Conservation (phyloP, 2,113 vertebrate genomes). For the Monarcha castaneiventris region DNA sequence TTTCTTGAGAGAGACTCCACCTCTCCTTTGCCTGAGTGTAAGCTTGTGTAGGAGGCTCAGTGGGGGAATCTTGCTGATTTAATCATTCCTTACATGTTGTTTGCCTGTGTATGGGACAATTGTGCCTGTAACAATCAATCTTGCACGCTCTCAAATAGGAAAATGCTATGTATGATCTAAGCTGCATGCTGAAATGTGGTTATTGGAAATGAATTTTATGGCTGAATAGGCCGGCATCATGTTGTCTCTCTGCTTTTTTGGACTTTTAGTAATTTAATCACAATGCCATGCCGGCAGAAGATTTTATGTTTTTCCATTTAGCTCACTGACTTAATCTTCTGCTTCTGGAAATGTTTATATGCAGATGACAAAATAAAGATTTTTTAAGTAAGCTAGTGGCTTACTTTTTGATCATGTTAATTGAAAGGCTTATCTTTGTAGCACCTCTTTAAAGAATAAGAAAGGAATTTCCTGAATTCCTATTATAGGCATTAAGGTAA, state of each 20-base stretch:
- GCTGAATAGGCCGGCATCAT: neutral
- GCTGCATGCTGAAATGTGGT: conserved; percentile 35
- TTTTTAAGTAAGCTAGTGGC: neutral
- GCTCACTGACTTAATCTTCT: neutral
- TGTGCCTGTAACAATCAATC: conserved; percentile 34
- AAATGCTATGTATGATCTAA: neutral
- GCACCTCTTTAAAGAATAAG: neutral
- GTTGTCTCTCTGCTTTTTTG: conserved; percentile 18
- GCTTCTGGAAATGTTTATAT: conserved; percentile 43
- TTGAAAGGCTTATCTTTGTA: neutral
- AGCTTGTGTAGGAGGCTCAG: conserved; percentile 20
- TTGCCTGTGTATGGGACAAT: conserved; percentile 6
- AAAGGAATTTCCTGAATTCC: neutral
- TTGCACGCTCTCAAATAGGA: conserved; percentile 29
- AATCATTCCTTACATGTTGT: conserved; percentile 40
- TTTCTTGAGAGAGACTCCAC: conserved; percentile 1
- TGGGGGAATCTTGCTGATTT: conserved; percentile 14
- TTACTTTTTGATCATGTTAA: neutral
- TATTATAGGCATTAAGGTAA: neutral
- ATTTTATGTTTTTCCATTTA: conserved; percentile 23
- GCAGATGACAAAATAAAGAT: conserved; percentile 24
- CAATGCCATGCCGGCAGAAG: neutral
- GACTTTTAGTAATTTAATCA: conserved; percentile 35
- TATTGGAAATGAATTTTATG: conserved; percentile 46
- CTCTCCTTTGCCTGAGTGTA: neutral